phyloP scores from a whole-genome alignment of 2,113 vertebrate genomes.

The Crotalus viridis region DNA sequence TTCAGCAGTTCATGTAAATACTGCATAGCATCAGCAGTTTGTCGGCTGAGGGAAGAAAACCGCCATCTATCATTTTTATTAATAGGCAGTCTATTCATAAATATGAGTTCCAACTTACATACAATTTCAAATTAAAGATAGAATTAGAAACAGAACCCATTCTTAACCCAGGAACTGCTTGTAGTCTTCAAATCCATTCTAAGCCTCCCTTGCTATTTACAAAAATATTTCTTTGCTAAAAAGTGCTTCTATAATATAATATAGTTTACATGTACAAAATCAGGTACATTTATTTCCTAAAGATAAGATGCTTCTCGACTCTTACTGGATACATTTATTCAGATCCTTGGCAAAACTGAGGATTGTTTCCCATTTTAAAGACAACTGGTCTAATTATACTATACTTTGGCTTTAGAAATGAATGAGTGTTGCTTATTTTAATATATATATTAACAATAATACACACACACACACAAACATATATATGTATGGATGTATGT shows the following conservation, averaged over 20 bases:
- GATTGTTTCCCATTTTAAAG: background rate
- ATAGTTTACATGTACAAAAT: background rate
- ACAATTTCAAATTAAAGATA: background rate
- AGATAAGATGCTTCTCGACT: background rate
- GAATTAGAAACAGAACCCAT: background rate
- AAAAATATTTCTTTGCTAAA: background rate
- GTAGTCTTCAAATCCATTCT: background rate
- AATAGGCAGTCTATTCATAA: background rate
- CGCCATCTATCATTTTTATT: background rate
- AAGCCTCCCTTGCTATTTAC: background rate
- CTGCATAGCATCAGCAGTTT: background rate
- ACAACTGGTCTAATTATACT: background rate
- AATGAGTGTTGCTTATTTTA: background rate
- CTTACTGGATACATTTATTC: background rate
- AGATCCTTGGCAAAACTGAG: background rate
- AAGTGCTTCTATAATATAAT: background rate
- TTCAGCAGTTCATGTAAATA: background rate
- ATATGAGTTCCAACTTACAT: background rate
- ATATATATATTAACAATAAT: background rate
- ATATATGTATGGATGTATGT: too few species aligned
- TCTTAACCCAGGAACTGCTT: background rate
- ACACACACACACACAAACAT: too few species aligned
- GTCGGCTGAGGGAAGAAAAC: background rate
- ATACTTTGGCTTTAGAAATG: background rate
- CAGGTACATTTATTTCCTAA: background rate